Conservation (phyloP, 2,113 vertebrate genomes). For the Crotalus helleri region DNA sequence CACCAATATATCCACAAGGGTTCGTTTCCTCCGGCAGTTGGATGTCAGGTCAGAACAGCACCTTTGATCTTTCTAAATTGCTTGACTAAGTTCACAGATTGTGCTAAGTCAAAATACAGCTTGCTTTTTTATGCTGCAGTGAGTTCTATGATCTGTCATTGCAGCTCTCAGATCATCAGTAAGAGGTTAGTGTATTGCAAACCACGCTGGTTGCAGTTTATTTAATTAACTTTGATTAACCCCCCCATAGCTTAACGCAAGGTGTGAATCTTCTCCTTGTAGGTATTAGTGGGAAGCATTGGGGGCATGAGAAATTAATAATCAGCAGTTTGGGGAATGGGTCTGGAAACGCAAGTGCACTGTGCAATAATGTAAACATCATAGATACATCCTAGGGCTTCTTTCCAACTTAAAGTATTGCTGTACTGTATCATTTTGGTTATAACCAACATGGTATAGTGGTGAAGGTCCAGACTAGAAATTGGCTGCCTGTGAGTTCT, state of each 20-base stretch:
- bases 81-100: neutral
- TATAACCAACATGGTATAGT: neutral
- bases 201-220: neutral
- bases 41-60: neutral
- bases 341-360: neutral
- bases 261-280: neutral
- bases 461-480: neutral
- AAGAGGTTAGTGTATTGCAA: neutral
- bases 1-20: neutral
- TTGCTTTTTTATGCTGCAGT: neutral
- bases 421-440: neutral
- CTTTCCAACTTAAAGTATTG: neutral
- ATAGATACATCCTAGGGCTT: no score
- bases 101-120: neutral
- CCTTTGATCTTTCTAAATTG: neutral
- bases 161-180: neutral
- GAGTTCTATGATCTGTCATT: neutral
- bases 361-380: neutral
- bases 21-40: neutral
- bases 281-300: neutral
- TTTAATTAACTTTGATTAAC: neutral
- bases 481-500: neutral
- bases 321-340: neutral
- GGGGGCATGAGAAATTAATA: neutral
- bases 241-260: neutral